A percentile compares a stretch with the other conserved stretches of the same genome.
Conservation (phyloP, 2,888 invertebrate species). For the Spodoptera picta region DNA sequence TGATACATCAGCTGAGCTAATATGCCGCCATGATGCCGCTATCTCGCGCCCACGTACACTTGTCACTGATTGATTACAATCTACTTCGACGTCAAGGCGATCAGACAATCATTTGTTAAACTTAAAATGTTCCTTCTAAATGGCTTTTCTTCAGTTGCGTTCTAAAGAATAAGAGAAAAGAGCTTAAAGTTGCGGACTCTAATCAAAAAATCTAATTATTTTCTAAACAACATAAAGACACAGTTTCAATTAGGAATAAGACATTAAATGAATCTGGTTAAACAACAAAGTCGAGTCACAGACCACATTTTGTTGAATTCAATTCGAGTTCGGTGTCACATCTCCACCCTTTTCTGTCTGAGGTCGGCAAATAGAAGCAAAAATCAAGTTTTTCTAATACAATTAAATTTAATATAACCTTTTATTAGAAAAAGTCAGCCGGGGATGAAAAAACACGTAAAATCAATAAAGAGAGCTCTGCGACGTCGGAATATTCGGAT, state of each 20-base stretch:
- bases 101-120: too few species aligned
- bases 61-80: slow-evolving; percentile 37
- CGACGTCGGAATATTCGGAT: not conserved
- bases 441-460: slow-evolving; percentile 24
- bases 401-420: not conserved
- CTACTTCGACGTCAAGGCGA: slow-evolving; percentile 6
- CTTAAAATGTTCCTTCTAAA: not conserved
- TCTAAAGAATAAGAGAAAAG: too few species aligned
- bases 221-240: too few species aligned
- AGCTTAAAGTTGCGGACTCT: too few species aligned
- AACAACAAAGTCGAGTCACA: too few species aligned
- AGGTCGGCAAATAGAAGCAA: not conserved
- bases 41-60: slow-evolving; percentile 9
- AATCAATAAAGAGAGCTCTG: slow-evolving; percentile 41
- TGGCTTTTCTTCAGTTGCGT: too few species aligned
- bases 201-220: too few species aligned
- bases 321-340: too few species aligned
- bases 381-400: not conserved
- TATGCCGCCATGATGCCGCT: slow-evolving; percentile 19
- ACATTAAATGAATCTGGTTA: too few species aligned
- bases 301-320: too few species aligned
- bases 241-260: too few species aligned
- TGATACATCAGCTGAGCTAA: slow-evolving; percentile 40
- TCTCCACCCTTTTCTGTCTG: not conserved
- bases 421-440: slow-evolving; percentile 4